phyloP scores from a whole-genome alignment of 2,888 invertebrate species.

The Nudaria mundana region DNA sequence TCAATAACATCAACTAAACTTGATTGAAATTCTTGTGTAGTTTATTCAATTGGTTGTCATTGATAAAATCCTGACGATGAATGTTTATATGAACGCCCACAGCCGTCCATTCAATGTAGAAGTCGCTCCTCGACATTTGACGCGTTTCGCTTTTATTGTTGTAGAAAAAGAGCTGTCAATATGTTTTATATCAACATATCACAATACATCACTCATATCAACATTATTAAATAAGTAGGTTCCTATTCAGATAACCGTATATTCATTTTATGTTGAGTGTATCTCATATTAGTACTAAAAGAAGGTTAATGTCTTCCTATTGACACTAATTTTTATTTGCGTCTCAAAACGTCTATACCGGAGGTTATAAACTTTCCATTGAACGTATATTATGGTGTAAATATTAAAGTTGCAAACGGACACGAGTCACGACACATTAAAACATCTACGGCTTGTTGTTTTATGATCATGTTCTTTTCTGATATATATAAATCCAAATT shows the following conservation, averaged over 20 bases:
- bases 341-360: slow-evolving; percentile 46
- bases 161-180: slow-evolving; percentile 19
- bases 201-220: slow-evolving; percentile 9
- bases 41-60: slow-evolving; percentile 35
- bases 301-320: slow-evolving; percentile 48
- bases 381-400: slow-evolving; percentile 47
- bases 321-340: slow-evolving; percentile 44
- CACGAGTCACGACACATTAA: slow-evolving; percentile 38
- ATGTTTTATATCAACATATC: slow-evolving; percentile 20
- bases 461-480: slow-evolving; percentile 40
- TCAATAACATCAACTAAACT: slow-evolving; percentile 28
- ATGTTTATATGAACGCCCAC: slow-evolving; percentile 50
- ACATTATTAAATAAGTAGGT: slow-evolving; percentile 8
- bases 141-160: slow-evolving; percentile 24
- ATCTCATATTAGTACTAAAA: slow-evolving; percentile 23
- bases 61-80: slow-evolving; percentile 37
- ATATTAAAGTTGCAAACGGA: slow-evolving; percentile 51
- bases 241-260: no score
- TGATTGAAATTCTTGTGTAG: slow-evolving; percentile 27
- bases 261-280: no score
- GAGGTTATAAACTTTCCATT: slow-evolving; percentile 68
- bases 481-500: slow-evolving; percentile 31
- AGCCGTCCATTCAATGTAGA: slow-evolving; percentile 37
- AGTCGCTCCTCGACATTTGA: slow-evolving; percentile 42
- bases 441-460: slow-evolving; percentile 35